Percentiles rank a stretch among this genome's conserved stretches.
Evolutionary conservation across 2,113 vertebrate genomes (phyloP).

Genomic region (Pelodiscus sinensis): DNA sequence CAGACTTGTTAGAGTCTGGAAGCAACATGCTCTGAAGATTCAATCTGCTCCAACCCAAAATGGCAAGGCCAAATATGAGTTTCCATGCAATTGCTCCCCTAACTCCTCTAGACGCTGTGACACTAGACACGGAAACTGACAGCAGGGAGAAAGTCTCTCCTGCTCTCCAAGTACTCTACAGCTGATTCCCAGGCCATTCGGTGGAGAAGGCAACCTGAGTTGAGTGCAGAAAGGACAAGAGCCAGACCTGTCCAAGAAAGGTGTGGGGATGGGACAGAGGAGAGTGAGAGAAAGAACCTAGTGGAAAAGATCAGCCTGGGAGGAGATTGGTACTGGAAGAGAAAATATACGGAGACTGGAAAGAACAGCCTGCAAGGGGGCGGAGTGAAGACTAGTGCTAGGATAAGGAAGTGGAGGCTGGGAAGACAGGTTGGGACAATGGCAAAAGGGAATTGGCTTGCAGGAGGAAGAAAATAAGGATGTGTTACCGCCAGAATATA

Average conservation of each 20-base stretch:
- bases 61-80: not conserved
- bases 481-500: not conserved
- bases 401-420: not conserved
- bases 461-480: not conserved
- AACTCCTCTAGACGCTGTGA: not conserved
- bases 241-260: not conserved
- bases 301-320: not conserved
- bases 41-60: not conserved
- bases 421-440: not conserved
- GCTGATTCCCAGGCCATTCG: not conserved
- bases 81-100: not conserved
- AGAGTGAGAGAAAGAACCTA: not conserved
- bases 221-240: slow-evolving; percentile 27
- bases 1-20: not conserved
- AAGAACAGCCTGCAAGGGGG: not conserved
- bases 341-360: not conserved
- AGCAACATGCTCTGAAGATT: not conserved
- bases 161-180: not conserved
- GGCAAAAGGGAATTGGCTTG: not conserved
- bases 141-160: not conserved
- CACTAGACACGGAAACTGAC: not conserved
- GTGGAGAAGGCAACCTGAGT: not conserved
- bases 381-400: not conserved
- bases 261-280: not conserved
- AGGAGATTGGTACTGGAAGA: not conserved